Evolutionary conservation across 2,113 vertebrate species (phyloP).

Genomic region (Laticauda colubrina): DNA sequence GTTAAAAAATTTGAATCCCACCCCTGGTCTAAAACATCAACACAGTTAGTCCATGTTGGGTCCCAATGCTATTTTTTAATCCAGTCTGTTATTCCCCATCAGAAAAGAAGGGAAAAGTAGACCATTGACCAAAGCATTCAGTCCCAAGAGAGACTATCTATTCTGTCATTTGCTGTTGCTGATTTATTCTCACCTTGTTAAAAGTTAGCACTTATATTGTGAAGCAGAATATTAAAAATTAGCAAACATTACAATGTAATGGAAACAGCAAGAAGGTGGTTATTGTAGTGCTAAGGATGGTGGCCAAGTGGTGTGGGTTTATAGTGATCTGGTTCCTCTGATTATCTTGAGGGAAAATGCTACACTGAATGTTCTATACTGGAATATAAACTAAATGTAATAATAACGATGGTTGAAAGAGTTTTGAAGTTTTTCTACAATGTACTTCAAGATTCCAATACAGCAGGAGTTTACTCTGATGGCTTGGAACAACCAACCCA

Average conservation of each 20-base stretch:
- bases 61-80: not conserved
- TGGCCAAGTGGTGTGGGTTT: not conserved
- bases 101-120: not conserved
- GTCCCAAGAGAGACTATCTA: not conserved
- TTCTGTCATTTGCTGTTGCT: not conserved
- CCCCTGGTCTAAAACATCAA: not conserved
- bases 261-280: accelerated
- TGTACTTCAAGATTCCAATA: not conserved
- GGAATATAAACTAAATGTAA: not conserved
- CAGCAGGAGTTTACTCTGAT: not conserved
- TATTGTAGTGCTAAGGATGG: too few species aligned
- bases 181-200: not conserved
- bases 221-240: not conserved
- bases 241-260: not conserved
- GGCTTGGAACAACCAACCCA: not conserved
- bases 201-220: not conserved
- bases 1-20: too few species aligned
- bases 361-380: not conserved
- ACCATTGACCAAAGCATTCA: not conserved
- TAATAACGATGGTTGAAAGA: not conserved
- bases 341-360: not conserved
- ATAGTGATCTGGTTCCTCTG: not conserved
- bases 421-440: not conserved
- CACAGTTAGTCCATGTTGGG: not conserved
- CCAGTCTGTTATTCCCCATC: not conserved